Evolutionary conservation across 2,888 invertebrate genomes (phyloP).

Genomic region (Alcis repandata): DNA sequence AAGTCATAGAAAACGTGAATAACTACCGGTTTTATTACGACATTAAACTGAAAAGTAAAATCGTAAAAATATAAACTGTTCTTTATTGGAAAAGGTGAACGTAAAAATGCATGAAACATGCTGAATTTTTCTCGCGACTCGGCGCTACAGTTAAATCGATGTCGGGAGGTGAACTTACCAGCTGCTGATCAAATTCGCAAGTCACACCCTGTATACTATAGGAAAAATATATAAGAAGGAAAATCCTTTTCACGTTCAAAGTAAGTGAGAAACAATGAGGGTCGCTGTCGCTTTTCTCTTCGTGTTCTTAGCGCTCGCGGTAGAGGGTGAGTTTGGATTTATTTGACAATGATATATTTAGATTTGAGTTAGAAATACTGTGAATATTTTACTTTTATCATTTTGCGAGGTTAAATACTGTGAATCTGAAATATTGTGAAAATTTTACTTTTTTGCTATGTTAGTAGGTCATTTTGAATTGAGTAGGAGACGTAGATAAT

Average conservation of each 20-base stretch:
- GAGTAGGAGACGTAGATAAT: too few relatives aligned
- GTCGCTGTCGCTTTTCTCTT: conserved; percentile 22
- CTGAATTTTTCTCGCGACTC: too few relatives aligned
- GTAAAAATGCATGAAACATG: too few relatives aligned
- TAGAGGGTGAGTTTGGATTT: conserved; percentile 27
- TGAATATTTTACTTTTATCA: too few relatives aligned
- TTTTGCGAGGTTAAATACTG: too few relatives aligned
- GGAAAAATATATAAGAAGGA: conserved; percentile 22
- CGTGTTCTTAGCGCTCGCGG: conserved; percentile 24
- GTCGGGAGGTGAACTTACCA: background rate
- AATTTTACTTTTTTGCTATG: background rate
- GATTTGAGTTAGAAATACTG: conserved; percentile 3
- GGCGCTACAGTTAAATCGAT: too few relatives aligned
- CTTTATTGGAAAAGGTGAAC: too few relatives aligned
- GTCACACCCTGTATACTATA: conserved; percentile 2
- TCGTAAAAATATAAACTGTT: too few relatives aligned
- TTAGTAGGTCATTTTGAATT: background rate
- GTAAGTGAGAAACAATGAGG: conserved; percentile 31
- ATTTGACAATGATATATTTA: conserved; percentile 10
- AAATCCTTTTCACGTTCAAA: conserved; percentile 18
- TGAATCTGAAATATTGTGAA: background rate
- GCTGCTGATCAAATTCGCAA: background rate
- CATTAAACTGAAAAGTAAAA: too few relatives aligned
- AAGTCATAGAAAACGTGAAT: too few relatives aligned
- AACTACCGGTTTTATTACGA: too few relatives aligned